Conservation (phyloP, 30 jellyfish, hydroid and myxozoan species). For the Chrysaora quinquecirrha region DNA sequence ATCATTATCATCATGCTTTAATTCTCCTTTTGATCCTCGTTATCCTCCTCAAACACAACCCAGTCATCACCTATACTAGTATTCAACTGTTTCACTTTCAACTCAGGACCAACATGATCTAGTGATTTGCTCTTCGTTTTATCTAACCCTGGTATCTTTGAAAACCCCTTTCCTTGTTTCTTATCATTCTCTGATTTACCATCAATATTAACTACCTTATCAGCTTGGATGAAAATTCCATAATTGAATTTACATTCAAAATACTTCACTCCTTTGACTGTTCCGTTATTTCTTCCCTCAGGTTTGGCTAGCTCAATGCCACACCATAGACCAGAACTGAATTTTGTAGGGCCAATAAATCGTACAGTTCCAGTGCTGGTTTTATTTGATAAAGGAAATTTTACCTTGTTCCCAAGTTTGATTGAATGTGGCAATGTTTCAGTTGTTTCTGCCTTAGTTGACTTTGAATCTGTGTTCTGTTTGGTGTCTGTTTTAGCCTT, state of each 20-base stretch:
- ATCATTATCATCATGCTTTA: background rate
- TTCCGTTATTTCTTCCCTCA: constrained; percentile 87
- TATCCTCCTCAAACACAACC: constrained; percentile 25
- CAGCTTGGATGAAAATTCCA: constrained; percentile 89
- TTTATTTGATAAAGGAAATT: constrained; percentile 65
- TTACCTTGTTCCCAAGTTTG: constrained; percentile 67
- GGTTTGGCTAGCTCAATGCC: constrained; percentile 77
- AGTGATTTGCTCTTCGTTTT: constrained; percentile 19
- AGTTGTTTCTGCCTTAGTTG: background rate
- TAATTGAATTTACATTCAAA: constrained; percentile 78
- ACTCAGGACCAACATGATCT: background rate
- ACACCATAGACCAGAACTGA: constrained; percentile 90
- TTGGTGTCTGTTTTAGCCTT: constrained; percentile 22
- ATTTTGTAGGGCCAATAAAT: constrained; percentile 81
- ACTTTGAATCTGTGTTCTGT: background rate
- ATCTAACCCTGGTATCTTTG: background rate
- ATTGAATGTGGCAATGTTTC: constrained; percentile 4
- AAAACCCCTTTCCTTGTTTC: background rate
- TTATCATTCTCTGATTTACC: background rate
- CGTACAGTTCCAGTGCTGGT: constrained; percentile 53
- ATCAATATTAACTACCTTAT: constrained; percentile 55
- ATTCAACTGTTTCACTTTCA: constrained; percentile 47
- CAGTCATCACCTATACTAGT: constrained; percentile 62
- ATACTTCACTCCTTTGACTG: constrained; percentile 87
- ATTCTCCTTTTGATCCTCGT: background rate